Conservation (phyloP, 2,888 invertebrate genomes). For the Lithosia quadra region DNA sequence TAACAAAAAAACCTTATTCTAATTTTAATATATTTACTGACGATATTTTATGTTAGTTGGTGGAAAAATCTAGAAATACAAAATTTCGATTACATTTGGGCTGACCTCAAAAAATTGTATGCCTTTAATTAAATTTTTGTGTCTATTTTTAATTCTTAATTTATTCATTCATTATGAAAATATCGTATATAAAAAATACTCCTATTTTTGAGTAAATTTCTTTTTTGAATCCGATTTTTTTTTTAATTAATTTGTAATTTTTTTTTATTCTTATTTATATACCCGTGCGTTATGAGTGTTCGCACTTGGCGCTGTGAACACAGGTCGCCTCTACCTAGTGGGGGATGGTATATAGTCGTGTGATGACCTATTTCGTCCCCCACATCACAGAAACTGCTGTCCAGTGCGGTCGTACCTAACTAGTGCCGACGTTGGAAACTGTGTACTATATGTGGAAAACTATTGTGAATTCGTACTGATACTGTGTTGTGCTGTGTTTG, state of each 20-base stretch:
- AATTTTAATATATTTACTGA: too few relatives aligned
- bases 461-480: conserved; percentile 20
- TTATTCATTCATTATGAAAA: too few relatives aligned
- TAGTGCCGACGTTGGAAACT: conserved; percentile 7
- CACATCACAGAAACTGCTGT: conserved; percentile 63
- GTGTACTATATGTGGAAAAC: conserved; percentile 16
- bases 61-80: too few relatives aligned
- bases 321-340: conserved; percentile 47
- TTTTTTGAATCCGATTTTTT: neutral
- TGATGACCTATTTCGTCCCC: conserved; percentile 79
- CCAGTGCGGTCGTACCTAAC: conserved; percentile 45
- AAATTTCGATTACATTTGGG: too few relatives aligned
- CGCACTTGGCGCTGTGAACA: neutral
- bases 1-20: too few relatives aligned
- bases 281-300: neutral
- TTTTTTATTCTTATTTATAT: neutral
- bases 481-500: conserved; percentile 45
- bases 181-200: too few relatives aligned
- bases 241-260: neutral
- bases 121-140: too few relatives aligned
- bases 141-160: neutral
- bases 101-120: too few relatives aligned
- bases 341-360: conserved; percentile 75
- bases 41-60: too few relatives aligned
- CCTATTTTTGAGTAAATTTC: too few relatives aligned